phyloP scores from a whole-genome alignment of 1,140 invertebrate genomes.

The Drosophila dunni region DNA sequence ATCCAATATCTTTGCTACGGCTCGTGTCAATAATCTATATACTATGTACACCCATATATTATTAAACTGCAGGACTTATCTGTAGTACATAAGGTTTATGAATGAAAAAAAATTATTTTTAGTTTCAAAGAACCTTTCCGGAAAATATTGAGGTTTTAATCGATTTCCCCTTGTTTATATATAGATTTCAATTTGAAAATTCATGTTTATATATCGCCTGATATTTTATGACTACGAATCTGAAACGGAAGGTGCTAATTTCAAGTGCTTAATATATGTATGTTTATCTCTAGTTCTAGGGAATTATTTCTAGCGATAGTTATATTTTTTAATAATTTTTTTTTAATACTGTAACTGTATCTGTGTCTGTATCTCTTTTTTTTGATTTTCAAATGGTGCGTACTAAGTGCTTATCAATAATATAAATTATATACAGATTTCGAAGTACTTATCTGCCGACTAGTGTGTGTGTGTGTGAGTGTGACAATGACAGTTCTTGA shows the following conservation, averaged over 20 bases:
- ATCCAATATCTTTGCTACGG: not conserved
- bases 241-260: slow-evolving; percentile 22
- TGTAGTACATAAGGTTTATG: not conserved
- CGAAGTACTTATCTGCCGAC: slow-evolving; percentile 24
- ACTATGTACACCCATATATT: not conserved
- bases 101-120: not conserved
- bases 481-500: slow-evolving; percentile 55
- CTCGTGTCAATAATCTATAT: not conserved
- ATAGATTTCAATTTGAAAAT: too few relatives aligned
- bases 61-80: not conserved
- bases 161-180: too few relatives aligned
- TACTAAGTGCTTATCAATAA: slow-evolving; percentile 55
- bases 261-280: slow-evolving; percentile 6
- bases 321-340: not conserved
- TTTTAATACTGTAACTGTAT: slow-evolving; percentile 5
- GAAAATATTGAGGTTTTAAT: not conserved
- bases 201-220: too few relatives aligned
- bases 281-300: slow-evolving; percentile 1
- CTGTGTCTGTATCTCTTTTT: slow-evolving; percentile 27
- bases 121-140: too few relatives aligned
- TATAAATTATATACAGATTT: slow-evolving; percentile 61
- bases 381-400: slow-evolving; percentile 49
- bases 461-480: slow-evolving; percentile 11
- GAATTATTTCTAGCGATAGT: not conserved
- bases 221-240: not conserved